Evolutionary conservation across 2,888 invertebrate species (phyloP).

Genomic region (Odontothrips loti): DNA sequence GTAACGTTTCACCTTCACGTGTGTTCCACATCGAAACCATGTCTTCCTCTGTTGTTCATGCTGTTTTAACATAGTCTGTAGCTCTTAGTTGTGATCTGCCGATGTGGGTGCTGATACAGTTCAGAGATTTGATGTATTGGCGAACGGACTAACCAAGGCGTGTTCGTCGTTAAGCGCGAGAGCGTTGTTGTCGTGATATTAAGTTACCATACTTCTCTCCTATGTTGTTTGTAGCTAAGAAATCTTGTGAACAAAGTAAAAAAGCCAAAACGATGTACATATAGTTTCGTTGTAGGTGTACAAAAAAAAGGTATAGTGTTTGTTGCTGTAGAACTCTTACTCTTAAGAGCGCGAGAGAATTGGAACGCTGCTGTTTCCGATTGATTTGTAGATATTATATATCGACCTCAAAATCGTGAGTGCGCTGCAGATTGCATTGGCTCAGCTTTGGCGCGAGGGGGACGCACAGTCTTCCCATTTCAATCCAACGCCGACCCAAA

Average conservation of each 20-base stretch:
- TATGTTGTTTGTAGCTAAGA: neutral
- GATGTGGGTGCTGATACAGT: no score
- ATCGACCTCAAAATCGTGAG: neutral
- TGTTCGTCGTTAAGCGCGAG: neutral
- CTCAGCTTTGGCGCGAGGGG: neutral
- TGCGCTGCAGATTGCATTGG: neutral
- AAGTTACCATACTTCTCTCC: neutral
- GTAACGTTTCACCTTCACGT: no score
- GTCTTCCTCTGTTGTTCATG: no score
- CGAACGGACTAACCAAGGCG: no score
- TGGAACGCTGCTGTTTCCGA: neutral
- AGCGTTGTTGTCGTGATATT: neutral
- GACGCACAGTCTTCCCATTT: neutral
- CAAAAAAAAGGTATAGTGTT: neutral
- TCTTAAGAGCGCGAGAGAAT: neutral
- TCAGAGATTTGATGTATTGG: no score
- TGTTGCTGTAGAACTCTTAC: neutral
- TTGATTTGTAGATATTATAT: slow-evolving; percentile 25
- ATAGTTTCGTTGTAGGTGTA: neutral
- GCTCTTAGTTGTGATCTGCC: no score
- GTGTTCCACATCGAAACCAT: no score
- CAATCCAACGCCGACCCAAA: neutral
- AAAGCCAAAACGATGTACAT: neutral
- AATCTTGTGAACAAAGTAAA: neutral
- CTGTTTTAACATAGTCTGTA: no score